These are phyloP conservation scores for Cardiocondyla obscurior DNA, from an alignment of 1,140 invertebrate genomes.

Conservation along the genomic window DNA sequence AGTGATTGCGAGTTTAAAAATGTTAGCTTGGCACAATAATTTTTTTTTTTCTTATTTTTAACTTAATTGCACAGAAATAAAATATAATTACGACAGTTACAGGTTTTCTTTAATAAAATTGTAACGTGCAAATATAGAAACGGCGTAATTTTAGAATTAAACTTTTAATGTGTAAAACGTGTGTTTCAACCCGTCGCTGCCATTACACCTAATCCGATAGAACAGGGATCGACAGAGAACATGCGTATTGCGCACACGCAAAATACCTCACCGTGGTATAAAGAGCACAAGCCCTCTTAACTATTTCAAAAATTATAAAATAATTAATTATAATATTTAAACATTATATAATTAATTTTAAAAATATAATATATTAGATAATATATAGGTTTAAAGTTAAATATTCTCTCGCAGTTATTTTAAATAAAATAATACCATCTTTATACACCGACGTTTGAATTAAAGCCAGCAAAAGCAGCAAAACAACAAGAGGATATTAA, in stretches of 20 bases:
- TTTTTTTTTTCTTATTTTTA: too few species aligned
- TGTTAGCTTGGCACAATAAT: neutral
- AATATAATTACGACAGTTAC: neutral
- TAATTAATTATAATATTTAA: too few species aligned
- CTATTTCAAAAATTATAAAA: neutral
- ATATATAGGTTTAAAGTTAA: neutral
- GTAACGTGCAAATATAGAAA: neutral
- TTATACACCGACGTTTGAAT: neutral
- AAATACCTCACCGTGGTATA: slow-evolving; percentile 29
- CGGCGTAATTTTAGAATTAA: neutral
- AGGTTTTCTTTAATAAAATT: neutral
- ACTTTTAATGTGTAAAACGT: slow-evolving; percentile 7
- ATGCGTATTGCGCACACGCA: slow-evolving; percentile 70
- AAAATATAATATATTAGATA: neutral
- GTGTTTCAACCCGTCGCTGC: slow-evolving; percentile 60
- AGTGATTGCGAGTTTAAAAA: neutral
- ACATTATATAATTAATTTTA: neutral
- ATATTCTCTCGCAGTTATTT: neutral
- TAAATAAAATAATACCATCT: neutral
- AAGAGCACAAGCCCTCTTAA: slow-evolving; percentile 38
- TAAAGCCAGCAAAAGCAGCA: neutral
- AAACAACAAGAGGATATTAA: neutral
- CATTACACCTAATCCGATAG: slow-evolving; percentile 58
- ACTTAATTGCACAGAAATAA: too few species aligned
- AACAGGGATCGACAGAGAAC: slow-evolving; percentile 61